Conservation (phyloP, 2,113 vertebrate genomes). For the Odocoileus virginianus region DNA sequence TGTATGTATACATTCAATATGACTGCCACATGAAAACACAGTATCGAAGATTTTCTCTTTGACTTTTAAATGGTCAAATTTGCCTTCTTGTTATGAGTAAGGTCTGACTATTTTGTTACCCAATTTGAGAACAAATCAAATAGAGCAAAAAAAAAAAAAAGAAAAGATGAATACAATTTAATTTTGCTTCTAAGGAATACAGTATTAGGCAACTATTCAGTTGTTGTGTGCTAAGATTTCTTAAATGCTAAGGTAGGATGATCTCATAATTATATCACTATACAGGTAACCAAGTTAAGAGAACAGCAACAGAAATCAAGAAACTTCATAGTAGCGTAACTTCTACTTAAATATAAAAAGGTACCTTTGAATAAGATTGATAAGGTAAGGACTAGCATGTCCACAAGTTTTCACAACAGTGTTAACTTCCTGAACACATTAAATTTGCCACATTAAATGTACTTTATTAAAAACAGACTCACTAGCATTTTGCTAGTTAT, state of each 20-base stretch:
- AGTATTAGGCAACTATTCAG: neutral
- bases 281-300: neutral
- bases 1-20: neutral
- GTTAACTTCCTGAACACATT: neutral
- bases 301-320: neutral
- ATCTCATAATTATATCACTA: neutral
- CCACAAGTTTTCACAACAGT: neutral
- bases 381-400: neutral
- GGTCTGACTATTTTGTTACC: neutral
- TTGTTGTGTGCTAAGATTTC: neutral
- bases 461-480: neutral
- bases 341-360: neutral
- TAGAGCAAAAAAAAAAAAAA: neutral
- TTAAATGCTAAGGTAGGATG: neutral
- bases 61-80: neutral
- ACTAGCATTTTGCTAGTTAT: neutral
- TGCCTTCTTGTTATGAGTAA: neutral
- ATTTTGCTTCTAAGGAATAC: constrained; percentile 3
- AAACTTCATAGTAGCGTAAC: neutral
- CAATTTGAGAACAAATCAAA: neutral
- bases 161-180: neutral
- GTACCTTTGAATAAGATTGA: neutral
- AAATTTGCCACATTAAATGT: neutral
- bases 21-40: neutral
- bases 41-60: neutral